phyloP scores from a whole-genome alignment of 2,113 vertebrate genomes.

The Danionella cerebrum region DNA sequence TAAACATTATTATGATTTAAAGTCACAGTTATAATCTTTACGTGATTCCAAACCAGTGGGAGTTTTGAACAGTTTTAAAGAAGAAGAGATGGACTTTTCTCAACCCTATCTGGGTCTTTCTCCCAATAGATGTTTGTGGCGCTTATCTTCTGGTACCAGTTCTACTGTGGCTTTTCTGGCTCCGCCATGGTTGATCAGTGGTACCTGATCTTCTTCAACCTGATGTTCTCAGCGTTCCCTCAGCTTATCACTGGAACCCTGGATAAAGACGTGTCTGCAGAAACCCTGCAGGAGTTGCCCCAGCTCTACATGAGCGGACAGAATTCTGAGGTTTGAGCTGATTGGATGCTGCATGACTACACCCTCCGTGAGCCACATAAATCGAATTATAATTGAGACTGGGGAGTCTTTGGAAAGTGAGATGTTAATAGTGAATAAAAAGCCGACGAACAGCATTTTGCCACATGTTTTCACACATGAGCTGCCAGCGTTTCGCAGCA shows the following conservation, averaged over 20 bases:
- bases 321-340: conserved; percentile 77
- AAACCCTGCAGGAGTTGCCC: conserved; percentile 76
- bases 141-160: conserved; percentile 98
- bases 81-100: no score
- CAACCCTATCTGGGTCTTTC: neutral
- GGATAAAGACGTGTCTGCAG: conserved; percentile 84
- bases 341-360: neutral
- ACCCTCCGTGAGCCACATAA: neutral
- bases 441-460: neutral
- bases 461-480: conserved; percentile 3
- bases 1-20: neutral
- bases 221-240: conserved; percentile 94
- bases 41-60: no score
- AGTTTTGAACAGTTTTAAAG: no score
- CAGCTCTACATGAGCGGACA: conserved; percentile 89
- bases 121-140: conserved; percentile 88
- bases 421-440: conserved; percentile 12
- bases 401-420: neutral
- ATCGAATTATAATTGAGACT: neutral
- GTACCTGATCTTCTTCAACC: conserved; percentile 98
- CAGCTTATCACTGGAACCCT: conserved; percentile 93
- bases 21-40: neutral
- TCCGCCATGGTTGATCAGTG: conserved; percentile 96
- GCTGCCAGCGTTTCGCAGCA: neutral
- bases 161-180: conserved; percentile 95